Conservation (phyloP, 2,888 invertebrate genomes). For the Leptura quadrifasciata region DNA sequence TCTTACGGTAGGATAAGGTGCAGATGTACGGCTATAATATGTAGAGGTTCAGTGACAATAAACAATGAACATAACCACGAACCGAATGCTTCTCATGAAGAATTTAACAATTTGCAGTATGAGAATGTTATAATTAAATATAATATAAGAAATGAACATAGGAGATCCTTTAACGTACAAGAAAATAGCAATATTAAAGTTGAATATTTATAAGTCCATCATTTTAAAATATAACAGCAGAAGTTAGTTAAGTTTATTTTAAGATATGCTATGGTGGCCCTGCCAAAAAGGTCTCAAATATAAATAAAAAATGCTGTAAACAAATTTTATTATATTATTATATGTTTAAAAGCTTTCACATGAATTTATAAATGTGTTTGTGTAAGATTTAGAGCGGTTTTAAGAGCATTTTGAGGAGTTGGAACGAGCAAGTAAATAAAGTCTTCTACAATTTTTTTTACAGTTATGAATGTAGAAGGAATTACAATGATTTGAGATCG, state of each 20-base stretch:
- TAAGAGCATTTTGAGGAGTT: too few species aligned
- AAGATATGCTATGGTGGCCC: too few species aligned
- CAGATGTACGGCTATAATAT: conserved; percentile 18
- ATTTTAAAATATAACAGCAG: neutral
- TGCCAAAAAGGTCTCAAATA: too few species aligned
- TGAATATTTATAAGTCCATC: neutral
- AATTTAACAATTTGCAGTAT: neutral
- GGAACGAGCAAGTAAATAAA: too few species aligned
- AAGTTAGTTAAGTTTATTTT: neutral
- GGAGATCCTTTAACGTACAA: neutral
- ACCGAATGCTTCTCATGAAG: conserved; percentile 13
- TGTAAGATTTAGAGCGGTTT: too few species aligned
- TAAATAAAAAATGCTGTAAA: too few species aligned
- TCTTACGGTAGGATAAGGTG: conserved; percentile 19
- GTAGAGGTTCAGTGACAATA: neutral
- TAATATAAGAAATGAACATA: neutral
- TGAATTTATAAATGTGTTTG: too few species aligned
- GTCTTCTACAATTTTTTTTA: too few species aligned
- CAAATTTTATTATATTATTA: too few species aligned
- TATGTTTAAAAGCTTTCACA: too few species aligned
- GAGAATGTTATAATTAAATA: conserved; percentile 11
- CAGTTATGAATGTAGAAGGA: too few species aligned
- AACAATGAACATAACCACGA: conserved; percentile 27
- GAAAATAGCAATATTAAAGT: neutral
- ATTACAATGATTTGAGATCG: too few species aligned